These are phyloP conservation scores for Eledona agricola DNA, from an alignment of 2,888 invertebrate species.

Conservation along the genomic window DNA sequence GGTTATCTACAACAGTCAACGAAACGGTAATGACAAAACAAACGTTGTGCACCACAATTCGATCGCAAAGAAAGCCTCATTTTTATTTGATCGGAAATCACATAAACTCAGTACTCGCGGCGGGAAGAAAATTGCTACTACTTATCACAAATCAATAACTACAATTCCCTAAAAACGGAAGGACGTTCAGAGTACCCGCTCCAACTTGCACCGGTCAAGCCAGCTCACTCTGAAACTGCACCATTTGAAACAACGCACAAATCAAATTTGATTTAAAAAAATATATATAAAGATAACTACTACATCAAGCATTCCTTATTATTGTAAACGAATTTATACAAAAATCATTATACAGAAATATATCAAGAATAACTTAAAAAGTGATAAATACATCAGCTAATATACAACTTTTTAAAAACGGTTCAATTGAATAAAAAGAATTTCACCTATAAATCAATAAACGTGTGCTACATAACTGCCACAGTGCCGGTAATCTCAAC, in stretches of 20 bases:
- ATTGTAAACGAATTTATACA: conserved; percentile 39
- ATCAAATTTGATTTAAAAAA: conserved; percentile 29
- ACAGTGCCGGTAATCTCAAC: conserved; percentile 12
- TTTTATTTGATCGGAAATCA: conserved; percentile 9
- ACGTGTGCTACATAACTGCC: conserved; percentile 43
- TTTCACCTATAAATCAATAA: conserved; percentile 41
- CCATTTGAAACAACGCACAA: conserved; percentile 23
- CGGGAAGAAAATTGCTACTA: conserved; percentile 23
- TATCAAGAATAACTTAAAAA: conserved; percentile 39
- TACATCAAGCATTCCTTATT: conserved; percentile 19
- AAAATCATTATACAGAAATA: conserved; percentile 37
- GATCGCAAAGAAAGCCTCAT: conserved; percentile 5
- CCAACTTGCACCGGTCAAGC: conserved; percentile 48
- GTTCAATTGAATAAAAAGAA: conserved; percentile 7
- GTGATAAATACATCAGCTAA: conserved; percentile 16
- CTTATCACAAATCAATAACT: conserved; percentile 32
- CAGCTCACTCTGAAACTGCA: conserved; percentile 42
- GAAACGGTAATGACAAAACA: conserved; percentile 22
- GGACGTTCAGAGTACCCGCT: conserved; percentile 31
- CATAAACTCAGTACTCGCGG: conserved; percentile 17
- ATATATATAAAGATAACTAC: conserved; percentile 28
- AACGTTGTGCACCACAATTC: conserved; percentile 29
- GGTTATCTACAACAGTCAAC: conserved; percentile 29
- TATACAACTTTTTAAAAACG: conserved; percentile 13
- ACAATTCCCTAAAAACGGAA: conserved; percentile 11